phyloP scores from a whole-genome alignment of 2,888 invertebrate species.

The Endomychus coccineus region DNA sequence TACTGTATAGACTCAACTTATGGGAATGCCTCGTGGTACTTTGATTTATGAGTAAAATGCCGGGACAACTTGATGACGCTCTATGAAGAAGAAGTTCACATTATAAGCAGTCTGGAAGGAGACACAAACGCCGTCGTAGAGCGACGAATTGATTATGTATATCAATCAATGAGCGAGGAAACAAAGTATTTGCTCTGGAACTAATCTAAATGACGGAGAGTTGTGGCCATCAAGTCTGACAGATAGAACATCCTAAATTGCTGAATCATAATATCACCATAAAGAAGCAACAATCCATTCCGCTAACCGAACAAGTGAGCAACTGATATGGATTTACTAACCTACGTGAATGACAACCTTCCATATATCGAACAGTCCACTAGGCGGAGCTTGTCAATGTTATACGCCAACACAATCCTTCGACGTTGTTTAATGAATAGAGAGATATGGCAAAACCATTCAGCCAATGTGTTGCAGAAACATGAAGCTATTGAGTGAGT shows the following conservation, averaged over 20 bases:
- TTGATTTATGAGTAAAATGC: not conserved
- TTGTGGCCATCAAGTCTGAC: not conserved
- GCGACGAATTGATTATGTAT: too few species aligned
- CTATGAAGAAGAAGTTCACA: constrained; percentile 11
- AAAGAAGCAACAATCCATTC: too few species aligned
- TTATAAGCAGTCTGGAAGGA: constrained; percentile 1
- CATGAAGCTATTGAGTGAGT: constrained; percentile 28
- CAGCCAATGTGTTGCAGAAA: constrained; percentile 20
- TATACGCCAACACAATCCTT: constrained; percentile 24
- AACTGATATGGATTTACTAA: too few species aligned
- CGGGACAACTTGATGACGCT: constrained; percentile 5
- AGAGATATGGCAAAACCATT: constrained; percentile 25
- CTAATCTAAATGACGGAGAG: not conserved
- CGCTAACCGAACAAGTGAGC: too few species aligned
- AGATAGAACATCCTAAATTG: constrained; percentile 19
- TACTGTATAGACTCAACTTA: constrained; percentile 17
- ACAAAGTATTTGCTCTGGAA: constrained; percentile 14
- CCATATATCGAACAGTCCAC: too few species aligned
- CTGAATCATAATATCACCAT: too few species aligned
- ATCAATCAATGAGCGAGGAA: too few species aligned
- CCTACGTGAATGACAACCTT: too few species aligned
- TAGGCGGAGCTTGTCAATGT: constrained; percentile 16
- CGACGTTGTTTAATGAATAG: constrained; percentile 25
- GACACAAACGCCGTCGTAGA: constrained; percentile 13
- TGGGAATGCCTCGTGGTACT: constrained; percentile 15